Evolutionary conservation across 1,140 invertebrate species (phyloP).

Genomic region (Psilanteris sp.): DNA sequence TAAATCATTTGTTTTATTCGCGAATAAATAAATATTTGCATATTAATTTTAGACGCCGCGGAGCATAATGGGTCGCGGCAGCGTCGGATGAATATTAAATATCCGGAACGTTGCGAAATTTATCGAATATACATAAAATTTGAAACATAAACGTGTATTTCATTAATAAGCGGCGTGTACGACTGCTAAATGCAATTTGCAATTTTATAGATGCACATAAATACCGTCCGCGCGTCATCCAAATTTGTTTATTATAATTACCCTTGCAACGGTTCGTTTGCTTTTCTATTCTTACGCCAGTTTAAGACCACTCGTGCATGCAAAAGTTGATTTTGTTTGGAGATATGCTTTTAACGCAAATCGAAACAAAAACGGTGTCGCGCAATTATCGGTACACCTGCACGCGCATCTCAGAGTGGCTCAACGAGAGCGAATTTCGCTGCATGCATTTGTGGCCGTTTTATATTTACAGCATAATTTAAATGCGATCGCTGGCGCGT

Average conservation of each 20-base stretch:
- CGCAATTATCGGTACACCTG: too few species aligned
- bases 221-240: slow-evolving; percentile 18
- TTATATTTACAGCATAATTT: too few species aligned
- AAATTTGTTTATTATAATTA: slow-evolving; percentile 35
- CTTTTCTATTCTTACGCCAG: too few species aligned
- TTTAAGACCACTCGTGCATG: too few species aligned
- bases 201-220: slow-evolving; percentile 43
- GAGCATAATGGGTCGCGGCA: slow-evolving; percentile 6
- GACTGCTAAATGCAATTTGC: slow-evolving; percentile 23
- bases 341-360: too few species aligned
- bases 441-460: too few species aligned
- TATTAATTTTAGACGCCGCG: slow-evolving; percentile 22
- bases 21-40: slow-evolving; percentile 20
- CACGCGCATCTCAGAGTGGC: too few species aligned
- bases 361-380: too few species aligned
- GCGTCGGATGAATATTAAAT: slow-evolving; percentile 31
- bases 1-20: slow-evolving; percentile 15
- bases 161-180: slow-evolving; percentile 23
- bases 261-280: too few species aligned
- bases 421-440: too few species aligned
- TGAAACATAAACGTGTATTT: slow-evolving; percentile 42
- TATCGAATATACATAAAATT: slow-evolving; percentile 35
- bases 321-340: too few species aligned
- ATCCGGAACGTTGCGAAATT: slow-evolving; percentile 10
- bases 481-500: too few species aligned